Percentiles rank a stretch among this genome's conserved stretches.
Evolutionary conservation across 2,797 vertebrate species (phyloP).

Genomic region (Knipowitschia caucasica): DNA sequence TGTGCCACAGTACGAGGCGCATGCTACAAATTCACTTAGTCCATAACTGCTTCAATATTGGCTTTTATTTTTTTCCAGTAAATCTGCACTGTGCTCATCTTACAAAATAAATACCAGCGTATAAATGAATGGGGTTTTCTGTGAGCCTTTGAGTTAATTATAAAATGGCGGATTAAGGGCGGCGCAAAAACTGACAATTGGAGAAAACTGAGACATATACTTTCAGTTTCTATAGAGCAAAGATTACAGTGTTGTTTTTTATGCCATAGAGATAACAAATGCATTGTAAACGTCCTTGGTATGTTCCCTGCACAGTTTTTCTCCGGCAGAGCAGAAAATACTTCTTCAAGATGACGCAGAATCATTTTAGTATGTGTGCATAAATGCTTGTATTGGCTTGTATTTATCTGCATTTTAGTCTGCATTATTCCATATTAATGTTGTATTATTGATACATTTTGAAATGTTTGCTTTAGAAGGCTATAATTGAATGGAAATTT

Average conservation of each 20-base stretch:
- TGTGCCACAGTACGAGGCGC: slow-evolving; percentile 6
- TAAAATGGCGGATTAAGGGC: slow-evolving; percentile 32
- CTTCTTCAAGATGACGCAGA: slow-evolving; percentile 55
- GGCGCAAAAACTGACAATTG: slow-evolving; percentile 27
- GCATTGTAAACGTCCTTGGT: slow-evolving; percentile 65
- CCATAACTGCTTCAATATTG: slow-evolving; percentile 17
- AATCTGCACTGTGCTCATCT: slow-evolving; percentile 8
- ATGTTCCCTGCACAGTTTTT: slow-evolving; percentile 53
- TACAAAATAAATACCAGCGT: slow-evolving; percentile 24
- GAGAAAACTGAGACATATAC: slow-evolving; percentile 48
- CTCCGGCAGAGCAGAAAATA: slow-evolving; percentile 49
- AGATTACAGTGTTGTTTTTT: slow-evolving; percentile 53
- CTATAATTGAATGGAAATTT: not conserved
- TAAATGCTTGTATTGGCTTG: not conserved
- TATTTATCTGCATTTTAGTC: not conserved
- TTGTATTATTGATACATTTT: not conserved
- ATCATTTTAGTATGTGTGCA: slow-evolving; percentile 47
- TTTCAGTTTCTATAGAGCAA: slow-evolving; percentile 48
- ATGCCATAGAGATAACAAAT: slow-evolving; percentile 62
- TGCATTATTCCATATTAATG: not conserved
- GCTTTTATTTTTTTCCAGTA: slow-evolving; percentile 6
- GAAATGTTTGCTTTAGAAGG: not conserved
- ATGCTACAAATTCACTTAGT: slow-evolving; percentile 9
- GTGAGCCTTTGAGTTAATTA: slow-evolving; percentile 44
- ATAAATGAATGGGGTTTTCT: slow-evolving; percentile 36